Evolutionary conservation across 1,140 invertebrate species (phyloP), one percentile per base, ranked within the genome.

Genomic region (Delia radicum): DNA sequence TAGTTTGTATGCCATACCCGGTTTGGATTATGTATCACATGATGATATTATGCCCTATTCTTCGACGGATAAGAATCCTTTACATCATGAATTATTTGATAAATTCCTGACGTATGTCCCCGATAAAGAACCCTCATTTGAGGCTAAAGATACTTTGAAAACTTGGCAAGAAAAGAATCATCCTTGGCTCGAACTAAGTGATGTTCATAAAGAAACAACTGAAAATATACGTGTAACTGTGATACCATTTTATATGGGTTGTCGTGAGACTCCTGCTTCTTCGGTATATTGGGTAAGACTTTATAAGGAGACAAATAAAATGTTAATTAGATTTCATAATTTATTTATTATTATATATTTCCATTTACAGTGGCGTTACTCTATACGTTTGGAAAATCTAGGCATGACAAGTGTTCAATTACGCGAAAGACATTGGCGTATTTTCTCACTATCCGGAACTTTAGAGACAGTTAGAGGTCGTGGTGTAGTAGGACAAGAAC

Each of bases 91-190:
- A 87, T 87, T 98, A 0, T 98, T 99, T 88, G 96, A 98, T 81
- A 98, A 98, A 88, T 99, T 99, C 87, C 88, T 99, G 33, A 90
- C 91, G 74, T 91, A 94, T 85, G 91, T 93, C 80, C 89, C 93
- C 7, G 93, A 87, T 82, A 63, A 81, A 90, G 95, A 96, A 86
- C 95, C 95, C 1, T 93, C 94, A 1, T 98, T 96, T 88, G 88
- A 92, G 73, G 92, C 95, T 0, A 92, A 95, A 87, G 96, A 98
- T 82, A 98, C 96, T 0, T 87, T 99, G 2, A 90, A 92, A 80
- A 94, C 96, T 0, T 99, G 97, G 96, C 96, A 98, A 87, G 95
- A 98, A 81, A 97, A 97, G 83, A 98, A 98, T 88, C 96, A 98
- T 87, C 96, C 96, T 0, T 98, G 96, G 96, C 85, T 99, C 46